Evolutionary conservation across 2,797 vertebrate species (phyloP).

Genomic region (Sylvilagus floridanus): DNA sequence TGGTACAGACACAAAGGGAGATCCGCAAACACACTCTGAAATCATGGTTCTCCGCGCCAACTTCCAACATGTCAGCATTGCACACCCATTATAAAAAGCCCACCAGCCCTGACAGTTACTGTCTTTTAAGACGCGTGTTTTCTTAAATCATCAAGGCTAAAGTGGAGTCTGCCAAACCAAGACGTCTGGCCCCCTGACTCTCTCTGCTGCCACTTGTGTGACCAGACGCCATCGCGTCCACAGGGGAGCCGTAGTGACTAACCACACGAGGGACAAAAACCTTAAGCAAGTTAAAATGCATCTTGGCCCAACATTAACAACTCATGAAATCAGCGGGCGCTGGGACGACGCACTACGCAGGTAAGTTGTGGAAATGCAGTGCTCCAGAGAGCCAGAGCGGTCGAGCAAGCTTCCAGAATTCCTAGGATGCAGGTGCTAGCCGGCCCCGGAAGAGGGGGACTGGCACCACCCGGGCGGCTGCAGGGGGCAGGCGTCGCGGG

Average conservation of each 20-base stretch:
- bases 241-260: neutral
- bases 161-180: neutral
- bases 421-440: conserved; percentile 35
- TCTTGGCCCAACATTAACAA: neutral
- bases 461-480: neutral
- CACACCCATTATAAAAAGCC: neutral
- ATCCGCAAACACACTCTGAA: neutral
- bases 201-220: neutral
- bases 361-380: neutral
- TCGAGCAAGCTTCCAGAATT: neutral
- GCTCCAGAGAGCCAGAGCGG: neutral
- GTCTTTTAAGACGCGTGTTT: neutral
- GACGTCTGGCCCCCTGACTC: neutral
- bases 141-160: neutral
- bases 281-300: neutral
- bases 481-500: neutral
- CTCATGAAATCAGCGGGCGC: neutral
- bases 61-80: neutral
- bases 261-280: neutral
- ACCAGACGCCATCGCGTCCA: neutral
- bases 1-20: neutral
- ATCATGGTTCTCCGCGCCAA: neutral
- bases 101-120: neutral
- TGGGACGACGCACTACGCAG: neutral
- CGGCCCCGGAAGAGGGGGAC: neutral